Evolutionary conservation across 2,888 invertebrate genomes (phyloP), one percentile per base, ranked within the genome.

Genomic region (Coelinius sp.): DNA sequence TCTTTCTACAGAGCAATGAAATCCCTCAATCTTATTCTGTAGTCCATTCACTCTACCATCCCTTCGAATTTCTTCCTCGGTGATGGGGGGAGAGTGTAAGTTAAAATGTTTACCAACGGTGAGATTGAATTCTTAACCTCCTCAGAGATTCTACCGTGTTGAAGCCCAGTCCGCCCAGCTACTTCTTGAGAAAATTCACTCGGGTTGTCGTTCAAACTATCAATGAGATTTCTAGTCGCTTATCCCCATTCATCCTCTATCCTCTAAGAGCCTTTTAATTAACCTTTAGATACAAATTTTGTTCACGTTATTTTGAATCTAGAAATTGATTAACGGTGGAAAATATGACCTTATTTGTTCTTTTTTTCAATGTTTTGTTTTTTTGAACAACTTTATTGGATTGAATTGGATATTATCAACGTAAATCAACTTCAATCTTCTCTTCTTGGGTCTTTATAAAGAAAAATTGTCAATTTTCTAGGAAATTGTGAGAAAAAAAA

Each of bases 81-180:
- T 17, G 46, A 49, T 49, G 4, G 46, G 4, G 46, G 46, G 17
- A 49, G 17, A 49, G 17, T 75, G 71, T 74, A 79, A 79, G 81
- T 82, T 83, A 80, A 84, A 83, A 80, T 79, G 80, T 81, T 80
- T 80, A 77, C 80, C 79, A 78, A 77, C 77, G 77, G 76, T 77
- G 79, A 80, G 82, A 83, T 83, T 82, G 83, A 84, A 84, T 83
- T 82, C 80, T 80, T 80, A 79, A 81, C 80, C 80, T 77, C 75
- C 68, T 49, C 8, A 14, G 46, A 71, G 68, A 74, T 70, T 62
- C 65, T 52, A 49, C 53, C 49, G 66, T 53, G 27, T 25, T 70
- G 14, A 41, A 59, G 53, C 41, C 59, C 56, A 53, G 35, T 63
- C 56, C 64, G 66, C 35, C n/a, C n/a, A 62, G 70, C 31, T 65